Evolutionary conservation across 2,797 vertebrate genomes (phyloP), one percentile per base, ranked within the genome.

Genomic region (Hippocampus kuda): DNA sequence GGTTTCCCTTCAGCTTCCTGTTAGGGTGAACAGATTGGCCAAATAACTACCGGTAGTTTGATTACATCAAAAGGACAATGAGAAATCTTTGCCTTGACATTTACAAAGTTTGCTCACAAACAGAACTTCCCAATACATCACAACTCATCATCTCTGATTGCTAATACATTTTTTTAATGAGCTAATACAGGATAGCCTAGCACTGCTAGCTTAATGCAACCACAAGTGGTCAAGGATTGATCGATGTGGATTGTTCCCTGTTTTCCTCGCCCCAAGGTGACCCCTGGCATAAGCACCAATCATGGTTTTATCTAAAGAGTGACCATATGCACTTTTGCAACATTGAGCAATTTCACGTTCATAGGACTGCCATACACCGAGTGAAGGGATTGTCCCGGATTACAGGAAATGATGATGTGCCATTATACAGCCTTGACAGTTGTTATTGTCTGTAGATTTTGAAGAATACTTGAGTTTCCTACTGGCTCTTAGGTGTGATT

Each of bases 391-490:
- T 80, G 75, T 87, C 83, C 70, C 79, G 82, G 83, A 87, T 87
- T 88, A 84, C 75, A 78, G 77, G 84, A 81, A 83, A 84, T 65
- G 24, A 80, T 75, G 70, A 77, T 59, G n/a, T 67, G 80, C 82
- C 75, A 80, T 87, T 85, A 89, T 86, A 85, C 81, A 84, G 80
- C 80, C 76, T 72, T 79, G 81, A 82, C 83, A 82, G 81, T 85
- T 68, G 72, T 76, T 74, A 80, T 85, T 84, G 81, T 88, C 85
- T 86, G 84, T 84, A 79, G 79, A 81, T 84, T 83, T 72, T 86
- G 78, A 89, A 88, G 86, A 78, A 85, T 86, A 81, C 88, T 90
- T 79, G 69, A 88, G 79, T 70, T 78, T 76, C 77, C 5, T 22
- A 51, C 18, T 51, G 49, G 20, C 5, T 51, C 49, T 51, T 51